Conservation (phyloP, 37 sponge, comb jelly and placozoan genomes). For the Ephydatia muelleri region DNA sequence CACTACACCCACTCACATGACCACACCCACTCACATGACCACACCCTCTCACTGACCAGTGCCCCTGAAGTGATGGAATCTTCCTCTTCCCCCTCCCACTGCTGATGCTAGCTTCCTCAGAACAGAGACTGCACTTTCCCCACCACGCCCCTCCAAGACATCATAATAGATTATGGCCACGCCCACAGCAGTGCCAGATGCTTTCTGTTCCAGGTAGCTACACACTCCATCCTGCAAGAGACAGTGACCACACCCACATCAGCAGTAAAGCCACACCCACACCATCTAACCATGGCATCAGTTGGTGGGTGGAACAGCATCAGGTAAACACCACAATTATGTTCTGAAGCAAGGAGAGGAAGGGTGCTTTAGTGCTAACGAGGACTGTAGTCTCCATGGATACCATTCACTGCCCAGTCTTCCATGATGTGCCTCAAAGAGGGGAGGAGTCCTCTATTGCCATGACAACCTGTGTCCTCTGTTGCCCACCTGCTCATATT, state of each 20-base stretch:
- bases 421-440: no score
- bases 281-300: not conserved
- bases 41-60: slow-evolving; percentile 4
- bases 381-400: no score
- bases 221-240: slow-evolving; percentile 26
- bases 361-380: no score
- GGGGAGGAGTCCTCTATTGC: no score
- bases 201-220: slow-evolving; percentile 38
- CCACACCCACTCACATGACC: not conserved
- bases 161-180: slow-evolving; percentile 32
- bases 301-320: not conserved
- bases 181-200: not conserved
- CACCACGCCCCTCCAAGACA: not conserved
- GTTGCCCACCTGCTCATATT: no score
- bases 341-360: no score
- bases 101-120: slow-evolving; percentile 31
- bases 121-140: not conserved
- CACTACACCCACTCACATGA: not conserved
- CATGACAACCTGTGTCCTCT: no score
- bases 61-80: slow-evolving; percentile 55
- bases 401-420: no score
- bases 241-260: not conserved
- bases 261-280: not conserved
- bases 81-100: slow-evolving; percentile 31
- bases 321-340: not conserved